Evolutionary conservation across 2,797 vertebrate genomes (phyloP).

Genomic region (Neopelma chrysocephalum): DNA sequence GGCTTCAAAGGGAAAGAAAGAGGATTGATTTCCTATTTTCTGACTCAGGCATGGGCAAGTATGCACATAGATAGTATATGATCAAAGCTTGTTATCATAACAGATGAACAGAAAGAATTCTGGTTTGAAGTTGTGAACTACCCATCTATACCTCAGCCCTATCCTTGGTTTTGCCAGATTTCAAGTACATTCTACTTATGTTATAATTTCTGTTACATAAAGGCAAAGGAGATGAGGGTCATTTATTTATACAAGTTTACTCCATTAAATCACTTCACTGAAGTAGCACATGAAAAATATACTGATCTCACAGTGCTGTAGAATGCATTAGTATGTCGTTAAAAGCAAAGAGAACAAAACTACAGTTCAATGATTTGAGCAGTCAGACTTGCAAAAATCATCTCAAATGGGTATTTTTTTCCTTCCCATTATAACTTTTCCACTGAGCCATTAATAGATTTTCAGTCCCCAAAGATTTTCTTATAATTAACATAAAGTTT

Average conservation of each 20-base stretch:
- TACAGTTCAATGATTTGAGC: not conserved
- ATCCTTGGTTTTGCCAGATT: not conserved
- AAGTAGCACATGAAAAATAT: not conserved
- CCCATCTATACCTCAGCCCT: not conserved
- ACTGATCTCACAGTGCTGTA: not conserved
- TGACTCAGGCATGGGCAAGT: not conserved
- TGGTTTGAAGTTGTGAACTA: not conserved
- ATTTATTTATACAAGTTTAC: not conserved
- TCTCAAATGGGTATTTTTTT: not conserved
- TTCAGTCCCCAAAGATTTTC: not conserved
- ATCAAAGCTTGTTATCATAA: not conserved
- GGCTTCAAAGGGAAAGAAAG: not conserved
- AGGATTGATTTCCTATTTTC: not conserved
- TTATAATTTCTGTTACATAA: not conserved
- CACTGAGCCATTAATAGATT: not conserved
- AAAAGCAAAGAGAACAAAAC: not conserved
- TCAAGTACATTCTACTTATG: not conserved
- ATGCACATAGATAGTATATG: not conserved
- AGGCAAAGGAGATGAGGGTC: not conserved
- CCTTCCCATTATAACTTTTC: not conserved
- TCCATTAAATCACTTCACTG: not conserved
- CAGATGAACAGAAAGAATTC: not conserved
- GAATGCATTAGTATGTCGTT: not conserved
- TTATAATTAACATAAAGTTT: conserved; percentile 2
- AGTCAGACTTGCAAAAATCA: not conserved